Conservation (phyloP, 2,797 vertebrate species). For the Lagodon rhomboides region DNA sequence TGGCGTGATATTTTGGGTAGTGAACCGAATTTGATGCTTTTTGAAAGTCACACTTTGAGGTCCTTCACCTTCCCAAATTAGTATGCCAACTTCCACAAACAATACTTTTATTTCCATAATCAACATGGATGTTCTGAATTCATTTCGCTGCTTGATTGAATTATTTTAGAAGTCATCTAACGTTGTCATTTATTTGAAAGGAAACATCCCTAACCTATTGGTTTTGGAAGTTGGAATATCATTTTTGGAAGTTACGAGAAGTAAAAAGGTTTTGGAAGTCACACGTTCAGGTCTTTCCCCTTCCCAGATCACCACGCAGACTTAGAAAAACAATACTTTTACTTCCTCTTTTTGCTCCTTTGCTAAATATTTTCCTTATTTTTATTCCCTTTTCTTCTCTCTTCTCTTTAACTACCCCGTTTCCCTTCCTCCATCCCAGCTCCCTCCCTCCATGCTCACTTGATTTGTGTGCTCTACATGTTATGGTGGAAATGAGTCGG, state of each 20-base stretch:
- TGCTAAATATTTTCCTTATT: not conserved
- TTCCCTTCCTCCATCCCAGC: constrained; percentile 8
- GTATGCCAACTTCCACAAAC: not conserved
- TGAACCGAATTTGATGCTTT: too few relatives aligned
- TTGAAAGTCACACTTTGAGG: not conserved
- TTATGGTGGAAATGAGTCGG: constrained; percentile 70
- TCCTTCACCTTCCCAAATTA: not conserved
- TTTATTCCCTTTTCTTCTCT: not conserved
- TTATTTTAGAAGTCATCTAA: not conserved
- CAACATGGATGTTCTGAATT: not conserved
- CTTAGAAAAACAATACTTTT: not conserved
- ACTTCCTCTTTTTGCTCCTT: not conserved
- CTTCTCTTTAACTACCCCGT: not conserved
- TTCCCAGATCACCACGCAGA: not conserved
- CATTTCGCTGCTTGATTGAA: not conserved
- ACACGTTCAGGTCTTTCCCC: not conserved
- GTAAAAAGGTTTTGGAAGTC: not conserved
- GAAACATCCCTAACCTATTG: not conserved
- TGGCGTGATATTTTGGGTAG: too few relatives aligned
- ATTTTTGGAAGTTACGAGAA: not conserved
- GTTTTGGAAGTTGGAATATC: not conserved
- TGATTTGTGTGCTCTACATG: constrained; percentile 43
- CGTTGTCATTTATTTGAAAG: not conserved
- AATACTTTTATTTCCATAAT: not conserved
- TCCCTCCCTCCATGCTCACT: not conserved